phyloP scores from a whole-genome alignment of 2,888 invertebrate genomes.

The Limnephilus lunatus region DNA sequence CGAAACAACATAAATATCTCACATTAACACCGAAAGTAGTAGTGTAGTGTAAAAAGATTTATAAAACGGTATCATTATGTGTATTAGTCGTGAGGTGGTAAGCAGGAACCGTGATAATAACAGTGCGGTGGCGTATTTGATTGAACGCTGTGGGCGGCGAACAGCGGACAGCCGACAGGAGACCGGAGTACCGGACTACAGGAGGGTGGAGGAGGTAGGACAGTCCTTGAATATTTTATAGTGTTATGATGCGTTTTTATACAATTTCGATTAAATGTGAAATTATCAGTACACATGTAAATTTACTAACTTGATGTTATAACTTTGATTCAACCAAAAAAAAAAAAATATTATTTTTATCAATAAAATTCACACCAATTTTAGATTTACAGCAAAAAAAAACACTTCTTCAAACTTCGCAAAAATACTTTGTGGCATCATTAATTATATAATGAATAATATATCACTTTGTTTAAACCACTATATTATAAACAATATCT shows the following conservation, averaged over 20 bases:
- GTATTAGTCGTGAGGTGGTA: neutral
- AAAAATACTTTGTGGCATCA: too few relatives aligned
- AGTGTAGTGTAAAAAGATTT: neutral
- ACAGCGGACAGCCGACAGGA: neutral
- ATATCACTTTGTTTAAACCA: too few relatives aligned
- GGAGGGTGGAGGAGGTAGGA: neutral
- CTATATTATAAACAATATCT: too few relatives aligned
- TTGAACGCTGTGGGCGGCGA: slow-evolving; percentile 25
- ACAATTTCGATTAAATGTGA: neutral
- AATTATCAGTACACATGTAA: neutral
- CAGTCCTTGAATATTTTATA: slow-evolving; percentile 39
- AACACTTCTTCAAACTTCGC: too few relatives aligned
- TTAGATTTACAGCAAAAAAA: neutral
- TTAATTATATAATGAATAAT: too few relatives aligned
- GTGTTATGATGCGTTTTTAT: neutral
- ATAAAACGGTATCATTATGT: neutral
- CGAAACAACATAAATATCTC: neutral
- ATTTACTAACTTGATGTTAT: neutral
- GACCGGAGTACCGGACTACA: neutral
- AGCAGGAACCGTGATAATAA: slow-evolving; percentile 43
- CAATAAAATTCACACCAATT: neutral
- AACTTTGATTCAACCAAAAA: neutral
- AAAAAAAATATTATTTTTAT: neutral
- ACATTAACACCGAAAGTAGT: neutral
- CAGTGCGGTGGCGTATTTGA: slow-evolving; percentile 37